Conservation (phyloP, 2,888 invertebrate species). For the Sphaerophoria rueppellii region DNA sequence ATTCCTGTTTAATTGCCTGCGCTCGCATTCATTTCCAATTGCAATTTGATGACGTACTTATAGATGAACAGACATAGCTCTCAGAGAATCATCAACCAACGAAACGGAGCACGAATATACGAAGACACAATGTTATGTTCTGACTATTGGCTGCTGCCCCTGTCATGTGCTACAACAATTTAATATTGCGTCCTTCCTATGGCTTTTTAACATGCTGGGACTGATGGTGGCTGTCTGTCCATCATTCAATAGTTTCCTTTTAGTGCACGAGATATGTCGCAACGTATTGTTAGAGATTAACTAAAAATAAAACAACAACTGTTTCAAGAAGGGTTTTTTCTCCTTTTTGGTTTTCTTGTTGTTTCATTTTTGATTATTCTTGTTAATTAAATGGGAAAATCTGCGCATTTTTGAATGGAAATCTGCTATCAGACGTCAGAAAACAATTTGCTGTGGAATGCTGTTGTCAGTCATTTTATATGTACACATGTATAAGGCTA, state of each 20-base stretch:
- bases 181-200: conserved; percentile 47
- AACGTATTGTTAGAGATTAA: conserved; percentile 51
- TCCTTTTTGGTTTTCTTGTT: neutral
- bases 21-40: conserved; percentile 60
- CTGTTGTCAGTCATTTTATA: conserved; percentile 58
- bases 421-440: conserved; percentile 61
- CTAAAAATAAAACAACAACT: conserved; percentile 52
- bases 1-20: conserved; percentile 61
- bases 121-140: neutral
- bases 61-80: conserved; percentile 18
- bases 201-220: neutral
- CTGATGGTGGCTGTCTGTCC: conserved; percentile 26
- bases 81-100: conserved; percentile 5
- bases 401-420: conserved; percentile 58
- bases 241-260: conserved; percentile 11
- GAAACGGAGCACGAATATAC: neutral
- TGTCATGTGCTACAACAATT: conserved; percentile 43
- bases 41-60: conserved; percentile 67
- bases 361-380: conserved; percentile 42
- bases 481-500: too few species aligned
- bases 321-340: conserved; percentile 30
- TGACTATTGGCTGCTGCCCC: neutral
- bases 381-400: conserved; percentile 43
- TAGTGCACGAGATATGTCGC: conserved; percentile 36
- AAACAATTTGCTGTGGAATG: conserved; percentile 64